Conservation (phyloP, 2,113 vertebrate genomes). For the Campylomormyrus numenius region DNA sequence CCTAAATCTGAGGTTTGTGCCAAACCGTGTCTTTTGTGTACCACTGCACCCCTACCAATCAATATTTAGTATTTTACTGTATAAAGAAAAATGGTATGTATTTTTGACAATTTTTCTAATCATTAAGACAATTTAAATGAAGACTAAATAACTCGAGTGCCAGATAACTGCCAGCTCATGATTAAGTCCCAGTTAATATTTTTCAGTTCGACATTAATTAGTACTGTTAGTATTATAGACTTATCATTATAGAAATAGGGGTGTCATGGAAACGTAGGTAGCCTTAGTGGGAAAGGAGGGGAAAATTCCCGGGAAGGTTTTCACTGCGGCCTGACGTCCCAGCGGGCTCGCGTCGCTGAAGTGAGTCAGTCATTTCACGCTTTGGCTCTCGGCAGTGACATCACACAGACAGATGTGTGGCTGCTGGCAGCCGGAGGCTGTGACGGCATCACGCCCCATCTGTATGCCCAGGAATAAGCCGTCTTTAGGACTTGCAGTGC, state of each 20-base stretch:
- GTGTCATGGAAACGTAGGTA: not conserved
- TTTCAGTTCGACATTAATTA: not conserved
- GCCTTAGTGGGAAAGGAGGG: not conserved
- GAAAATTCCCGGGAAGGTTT: not conserved
- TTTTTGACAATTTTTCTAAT: not conserved
- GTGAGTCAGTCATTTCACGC: not conserved
- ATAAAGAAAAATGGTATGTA: not conserved
- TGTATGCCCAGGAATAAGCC: not conserved
- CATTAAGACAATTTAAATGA: not conserved
- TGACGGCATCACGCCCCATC: not conserved
- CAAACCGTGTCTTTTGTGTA: not conserved
- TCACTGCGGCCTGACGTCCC: not conserved
- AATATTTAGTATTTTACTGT: not conserved
- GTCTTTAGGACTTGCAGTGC: not conserved
- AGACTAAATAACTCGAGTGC: not conserved
- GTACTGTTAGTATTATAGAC: not conserved
- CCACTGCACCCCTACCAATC: not conserved
- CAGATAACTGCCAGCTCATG: not conserved
- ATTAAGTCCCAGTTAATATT: not conserved
- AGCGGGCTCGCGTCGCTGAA: not conserved
- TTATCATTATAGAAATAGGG: not conserved
- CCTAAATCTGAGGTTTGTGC: not conserved
- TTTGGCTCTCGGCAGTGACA: not conserved
- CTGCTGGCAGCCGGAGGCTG: not conserved
- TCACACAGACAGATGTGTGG: not conserved